A percentile compares a stretch with the other conserved stretches of the same genome.
Evolutionary conservation across 2,888 invertebrate species (phyloP).

Genomic region (Diogma glabrata): DNA sequence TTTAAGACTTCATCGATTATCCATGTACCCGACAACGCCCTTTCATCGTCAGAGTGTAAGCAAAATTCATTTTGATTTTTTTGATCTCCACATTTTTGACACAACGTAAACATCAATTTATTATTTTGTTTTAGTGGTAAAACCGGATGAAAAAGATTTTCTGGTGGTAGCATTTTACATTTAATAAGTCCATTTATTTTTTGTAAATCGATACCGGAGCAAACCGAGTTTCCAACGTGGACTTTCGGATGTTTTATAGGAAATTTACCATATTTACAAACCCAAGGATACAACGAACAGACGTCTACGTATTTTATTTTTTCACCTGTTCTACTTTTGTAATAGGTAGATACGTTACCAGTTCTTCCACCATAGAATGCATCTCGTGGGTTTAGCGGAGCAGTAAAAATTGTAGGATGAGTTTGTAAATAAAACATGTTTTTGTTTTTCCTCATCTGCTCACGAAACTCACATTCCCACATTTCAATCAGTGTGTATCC

Average conservation of each 20-base stretch:
- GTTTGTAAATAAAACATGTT: not conserved
- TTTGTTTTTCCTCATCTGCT: not conserved
- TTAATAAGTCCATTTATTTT: not conserved
- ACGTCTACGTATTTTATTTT: slow-evolving; percentile 23
- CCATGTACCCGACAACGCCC: slow-evolving; percentile 19
- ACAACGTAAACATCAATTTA: slow-evolving; percentile 24
- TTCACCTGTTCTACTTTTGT: slow-evolving; percentile 19
- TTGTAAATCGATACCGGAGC: not conserved
- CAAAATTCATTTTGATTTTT: not conserved
- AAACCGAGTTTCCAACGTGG: not conserved
- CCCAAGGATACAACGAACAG: slow-evolving; percentile 23
- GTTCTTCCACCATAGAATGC: not conserved
- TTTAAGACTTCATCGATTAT: slow-evolving; percentile 12
- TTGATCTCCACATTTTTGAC: slow-evolving; percentile 19
- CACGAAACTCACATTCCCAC: not conserved
- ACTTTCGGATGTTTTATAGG: not conserved
- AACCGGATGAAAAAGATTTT: slow-evolving; percentile 23
- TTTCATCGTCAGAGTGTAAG: slow-evolving; percentile 1
- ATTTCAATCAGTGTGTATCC: not conserved
- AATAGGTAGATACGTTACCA: slow-evolving; percentile 12
- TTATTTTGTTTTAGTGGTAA: slow-evolving; percentile 22
- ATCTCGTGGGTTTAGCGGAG: not conserved
- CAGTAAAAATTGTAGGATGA: not conserved
- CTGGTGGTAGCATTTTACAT: not conserved
- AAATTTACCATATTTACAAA: not conserved